These are phyloP conservation scores for Agonum fuliginosum DNA, from an alignment of 2,888 invertebrate genomes.

Conservation along the genomic window DNA sequence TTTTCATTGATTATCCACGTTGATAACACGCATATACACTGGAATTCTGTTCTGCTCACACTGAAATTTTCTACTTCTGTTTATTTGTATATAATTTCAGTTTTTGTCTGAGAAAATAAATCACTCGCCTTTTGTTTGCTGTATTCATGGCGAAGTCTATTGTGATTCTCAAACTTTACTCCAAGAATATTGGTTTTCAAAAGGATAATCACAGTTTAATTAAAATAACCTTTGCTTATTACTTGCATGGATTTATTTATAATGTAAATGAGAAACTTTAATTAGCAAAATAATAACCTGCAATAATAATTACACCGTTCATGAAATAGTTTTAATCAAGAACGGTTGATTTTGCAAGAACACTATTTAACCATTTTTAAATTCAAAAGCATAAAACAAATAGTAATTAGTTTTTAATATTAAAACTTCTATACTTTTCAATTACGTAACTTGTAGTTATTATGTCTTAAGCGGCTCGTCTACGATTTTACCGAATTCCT, in stretches of 20 bases:
- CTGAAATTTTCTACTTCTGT: conserved; percentile 28
- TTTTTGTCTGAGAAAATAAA: conserved; percentile 41
- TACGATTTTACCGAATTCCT: too few species aligned
- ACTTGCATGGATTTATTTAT: conserved; percentile 23
- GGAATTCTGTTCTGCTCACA: neutral
- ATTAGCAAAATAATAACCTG: conserved; percentile 6
- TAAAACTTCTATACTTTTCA: too few species aligned
- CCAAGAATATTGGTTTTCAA: conserved; percentile 37
- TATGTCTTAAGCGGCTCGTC: too few species aligned
- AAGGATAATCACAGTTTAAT: conserved; percentile 42
- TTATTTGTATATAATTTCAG: conserved; percentile 30
- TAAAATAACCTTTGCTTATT: conserved; percentile 19
- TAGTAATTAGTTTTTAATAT: too few species aligned
- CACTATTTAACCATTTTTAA: too few species aligned
- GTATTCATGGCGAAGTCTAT: conserved; percentile 18
- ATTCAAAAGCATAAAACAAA: too few species aligned
- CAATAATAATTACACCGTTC: neutral
- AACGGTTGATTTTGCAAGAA: too few species aligned
- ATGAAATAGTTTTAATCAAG: too few species aligned
- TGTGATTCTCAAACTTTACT: conserved; percentile 31
- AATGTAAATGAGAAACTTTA: conserved; percentile 1
- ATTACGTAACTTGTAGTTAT: too few species aligned
- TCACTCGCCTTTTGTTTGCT: conserved; percentile 33
- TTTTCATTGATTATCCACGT: conserved; percentile 20
- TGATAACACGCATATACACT: conserved; percentile 17